A percentile compares a stretch with the other conserved stretches of the same genome.
phyloP scores from a whole-genome alignment of 92 coral and sea anemone genomes.

The Muricea muricata region DNA sequence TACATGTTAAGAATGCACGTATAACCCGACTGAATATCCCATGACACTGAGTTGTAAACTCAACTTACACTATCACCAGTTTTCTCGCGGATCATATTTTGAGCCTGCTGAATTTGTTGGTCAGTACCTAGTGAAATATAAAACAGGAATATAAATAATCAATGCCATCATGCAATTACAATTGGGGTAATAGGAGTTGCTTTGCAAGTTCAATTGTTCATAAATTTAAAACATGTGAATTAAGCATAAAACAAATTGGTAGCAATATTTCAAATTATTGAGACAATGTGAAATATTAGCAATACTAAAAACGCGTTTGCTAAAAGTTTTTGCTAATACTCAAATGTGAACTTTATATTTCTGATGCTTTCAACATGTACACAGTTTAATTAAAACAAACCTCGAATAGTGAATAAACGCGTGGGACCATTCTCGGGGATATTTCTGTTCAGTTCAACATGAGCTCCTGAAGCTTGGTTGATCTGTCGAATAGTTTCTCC shows the following conservation, averaged over 20 bases:
- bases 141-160: too few species aligned
- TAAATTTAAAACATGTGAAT: too few species aligned
- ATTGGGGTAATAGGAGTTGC: too few species aligned
- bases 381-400: conserved; percentile 24
- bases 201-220: too few species aligned
- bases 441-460: conserved; percentile 88
- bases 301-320: too few species aligned
- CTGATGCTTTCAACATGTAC: not conserved
- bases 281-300: too few species aligned
- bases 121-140: conserved; percentile 76
- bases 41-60: not conserved
- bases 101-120: conserved; percentile 94
- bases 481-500: conserved; percentile 97
- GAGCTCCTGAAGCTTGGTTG: conserved; percentile 84
- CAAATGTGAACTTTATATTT: too few species aligned
- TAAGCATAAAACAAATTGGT: too few species aligned
- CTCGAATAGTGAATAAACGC: conserved; percentile 84
- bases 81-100: conserved; percentile 86
- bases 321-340: too few species aligned
- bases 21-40: too few species aligned
- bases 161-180: too few species aligned
- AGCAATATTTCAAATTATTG: too few species aligned
- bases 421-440: conserved; percentile 95
- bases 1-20: not conserved
- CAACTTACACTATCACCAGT: conserved; percentile 66